These are phyloP conservation scores for Mesembrinibis cayennensis DNA, from an alignment of 2,113 vertebrate species.

Conservation along the genomic window DNA sequence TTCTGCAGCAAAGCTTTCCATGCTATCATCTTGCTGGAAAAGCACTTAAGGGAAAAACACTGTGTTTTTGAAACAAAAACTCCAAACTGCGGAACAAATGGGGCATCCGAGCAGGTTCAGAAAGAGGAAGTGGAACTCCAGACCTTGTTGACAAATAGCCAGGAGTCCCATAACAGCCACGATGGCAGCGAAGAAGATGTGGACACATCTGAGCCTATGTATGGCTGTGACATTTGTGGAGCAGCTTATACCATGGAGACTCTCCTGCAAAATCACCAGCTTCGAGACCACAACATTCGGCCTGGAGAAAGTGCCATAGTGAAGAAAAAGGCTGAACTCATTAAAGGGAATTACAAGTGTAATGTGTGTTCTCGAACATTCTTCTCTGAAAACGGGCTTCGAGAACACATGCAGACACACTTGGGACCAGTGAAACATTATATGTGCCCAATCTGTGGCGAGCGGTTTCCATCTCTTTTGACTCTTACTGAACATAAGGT, in stretches of 20 bases:
- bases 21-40: slow-evolving; percentile 92
- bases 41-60: slow-evolving; percentile 93
- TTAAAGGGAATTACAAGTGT: slow-evolving; percentile 98
- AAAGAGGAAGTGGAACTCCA: slow-evolving; percentile 94
- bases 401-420: slow-evolving; percentile 98
- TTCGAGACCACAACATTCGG: slow-evolving; percentile 97
- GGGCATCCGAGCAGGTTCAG: slow-evolving; percentile 85
- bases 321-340: slow-evolving; percentile 96
- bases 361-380: slow-evolving; percentile 98
- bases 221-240: slow-evolving; percentile 95
- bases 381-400: slow-evolving; percentile 95
- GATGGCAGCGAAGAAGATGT: slow-evolving; percentile 93
- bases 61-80: slow-evolving; percentile 93
- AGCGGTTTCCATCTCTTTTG: slow-evolving; percentile 95
- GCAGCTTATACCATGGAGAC: slow-evolving; percentile 99
- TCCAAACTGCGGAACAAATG: slow-evolving; percentile 90
- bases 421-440: slow-evolving; percentile 98
- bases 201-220: slow-evolving; percentile 95
- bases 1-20: slow-evolving; percentile 99
- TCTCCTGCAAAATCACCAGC: slow-evolving; percentile 94
- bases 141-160: slow-evolving; percentile 89
- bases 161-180: slow-evolving; percentile 92
- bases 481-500: slow-evolving; percentile 99
- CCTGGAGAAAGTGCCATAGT: slow-evolving; percentile 94
- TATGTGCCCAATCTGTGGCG: slow-evolving; percentile 98